Percentiles rank a stretch among this genome's conserved stretches.
Conservation (phyloP, 2,113 vertebrate species). For the Motacilla tschutschensis region DNA sequence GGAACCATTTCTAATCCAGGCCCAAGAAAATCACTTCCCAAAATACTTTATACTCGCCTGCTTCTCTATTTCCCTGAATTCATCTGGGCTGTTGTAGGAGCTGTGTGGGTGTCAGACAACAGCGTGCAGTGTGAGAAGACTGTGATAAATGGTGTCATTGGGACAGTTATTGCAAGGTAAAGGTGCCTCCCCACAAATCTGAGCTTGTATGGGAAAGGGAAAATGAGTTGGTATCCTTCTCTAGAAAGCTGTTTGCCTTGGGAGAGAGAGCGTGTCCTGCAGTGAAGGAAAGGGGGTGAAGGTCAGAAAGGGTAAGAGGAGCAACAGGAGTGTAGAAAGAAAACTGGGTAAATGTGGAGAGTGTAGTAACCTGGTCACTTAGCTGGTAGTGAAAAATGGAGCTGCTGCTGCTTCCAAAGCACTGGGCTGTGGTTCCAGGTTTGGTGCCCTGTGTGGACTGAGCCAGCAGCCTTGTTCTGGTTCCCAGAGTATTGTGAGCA, state of each 20-base stretch:
- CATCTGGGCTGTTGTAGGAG: constrained; percentile 88
- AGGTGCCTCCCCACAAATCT: background rate
- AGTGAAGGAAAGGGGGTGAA: background rate
- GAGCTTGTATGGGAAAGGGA: background rate
- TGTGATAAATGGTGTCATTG: constrained; percentile 78
- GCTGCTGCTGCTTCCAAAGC: background rate
- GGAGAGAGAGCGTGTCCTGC: background rate
- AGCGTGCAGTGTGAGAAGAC: constrained; percentile 79
- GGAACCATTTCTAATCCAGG: constrained; percentile 93
- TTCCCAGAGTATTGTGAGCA: background rate
- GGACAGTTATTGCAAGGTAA: constrained; percentile 88
- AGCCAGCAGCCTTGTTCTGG: background rate
- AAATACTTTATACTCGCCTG: constrained; percentile 87
- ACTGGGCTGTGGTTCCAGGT: background rate
- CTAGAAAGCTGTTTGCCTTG: background rate
- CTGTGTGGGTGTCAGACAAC: constrained; percentile 83
- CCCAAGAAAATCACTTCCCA: constrained; percentile 86
- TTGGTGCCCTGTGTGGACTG: background rate
- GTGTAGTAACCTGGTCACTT: background rate
- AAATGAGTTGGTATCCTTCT: background rate
- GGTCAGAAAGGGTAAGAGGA: background rate
- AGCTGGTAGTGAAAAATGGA: background rate
- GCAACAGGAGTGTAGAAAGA: background rate
- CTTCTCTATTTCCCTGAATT: constrained; percentile 89
- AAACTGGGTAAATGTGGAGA: background rate